phyloP scores from a whole-genome alignment of 2,113 vertebrate species.

The Mormyrus iriodes region DNA sequence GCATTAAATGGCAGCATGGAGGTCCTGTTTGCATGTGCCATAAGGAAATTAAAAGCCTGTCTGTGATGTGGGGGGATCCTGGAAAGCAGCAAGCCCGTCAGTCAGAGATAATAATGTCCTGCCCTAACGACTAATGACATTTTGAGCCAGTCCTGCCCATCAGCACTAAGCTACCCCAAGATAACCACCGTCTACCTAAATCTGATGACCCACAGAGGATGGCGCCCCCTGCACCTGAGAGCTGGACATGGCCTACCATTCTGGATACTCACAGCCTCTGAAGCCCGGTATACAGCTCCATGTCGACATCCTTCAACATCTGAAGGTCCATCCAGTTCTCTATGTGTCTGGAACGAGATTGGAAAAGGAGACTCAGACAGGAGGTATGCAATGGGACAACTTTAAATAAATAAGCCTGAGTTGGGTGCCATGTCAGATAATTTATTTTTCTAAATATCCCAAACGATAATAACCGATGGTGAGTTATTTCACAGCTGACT shows the following conservation, averaged over 20 bases:
- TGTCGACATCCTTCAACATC: conserved; percentile 89
- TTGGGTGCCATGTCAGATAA: background rate
- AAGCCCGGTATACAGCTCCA: conserved; percentile 95
- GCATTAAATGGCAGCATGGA: conserved; percentile 34
- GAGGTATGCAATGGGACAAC: background rate
- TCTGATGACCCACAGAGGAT: background rate
- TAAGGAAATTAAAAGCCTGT: conserved; percentile 46
- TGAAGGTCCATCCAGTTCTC: conserved; percentile 94
- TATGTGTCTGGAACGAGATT: conserved; percentile 78
- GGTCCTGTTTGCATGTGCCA: conserved; percentile 2
- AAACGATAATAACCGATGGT: background rate
- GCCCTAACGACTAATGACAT: background rate
- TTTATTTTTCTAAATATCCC: background rate
- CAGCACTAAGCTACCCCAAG: background rate
- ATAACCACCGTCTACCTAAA: background rate
- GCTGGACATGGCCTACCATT: background rate
- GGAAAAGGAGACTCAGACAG: conserved; percentile 27
- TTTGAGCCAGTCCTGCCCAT: background rate
- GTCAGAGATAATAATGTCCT: background rate
- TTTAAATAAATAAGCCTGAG: background rate
- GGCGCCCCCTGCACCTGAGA: too few relatives aligned
- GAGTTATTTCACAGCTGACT: background rate
- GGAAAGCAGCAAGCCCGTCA: conserved; percentile 21
- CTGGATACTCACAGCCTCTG: conserved; percentile 89
- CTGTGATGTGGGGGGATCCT: conserved; percentile 39